Evolutionary conservation across 1,140 invertebrate species (phyloP).

Genomic region (Odontomachus brunneus): DNA sequence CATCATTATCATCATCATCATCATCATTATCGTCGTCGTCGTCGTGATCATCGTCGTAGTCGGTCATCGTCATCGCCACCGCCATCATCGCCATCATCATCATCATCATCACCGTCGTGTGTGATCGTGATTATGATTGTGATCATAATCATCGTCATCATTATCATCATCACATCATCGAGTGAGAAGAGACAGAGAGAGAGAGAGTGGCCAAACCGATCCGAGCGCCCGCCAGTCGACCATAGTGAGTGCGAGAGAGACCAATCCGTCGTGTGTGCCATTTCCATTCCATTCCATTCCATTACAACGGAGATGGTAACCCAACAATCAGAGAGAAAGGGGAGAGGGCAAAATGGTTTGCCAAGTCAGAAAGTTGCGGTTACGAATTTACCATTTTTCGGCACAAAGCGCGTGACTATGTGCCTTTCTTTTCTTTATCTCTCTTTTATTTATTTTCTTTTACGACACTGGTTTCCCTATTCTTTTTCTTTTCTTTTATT

Average conservation of each 20-base stretch:
- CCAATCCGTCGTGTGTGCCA: constrained; percentile 81
- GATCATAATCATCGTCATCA: constrained; percentile 47
- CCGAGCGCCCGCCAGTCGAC: constrained; percentile 76
- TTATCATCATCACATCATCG: constrained; percentile 59
- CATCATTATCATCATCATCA: constrained; percentile 17
- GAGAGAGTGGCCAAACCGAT: constrained; percentile 75
- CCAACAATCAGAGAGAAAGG: constrained; percentile 92
- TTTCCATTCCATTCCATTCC: constrained; percentile 83
- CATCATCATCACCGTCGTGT: constrained; percentile 45
- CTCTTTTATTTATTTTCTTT: constrained; percentile 65
- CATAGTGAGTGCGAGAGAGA: constrained; percentile 68
- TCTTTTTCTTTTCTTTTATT: constrained; percentile 41
- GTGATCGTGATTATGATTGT: too few species aligned
- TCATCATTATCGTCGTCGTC: constrained; percentile 49
- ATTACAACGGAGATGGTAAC: constrained; percentile 87
- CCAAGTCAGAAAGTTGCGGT: constrained; percentile 90
- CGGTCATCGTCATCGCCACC: not conserved
- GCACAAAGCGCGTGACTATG: constrained; percentile 80
- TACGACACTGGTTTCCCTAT: constrained; percentile 33
- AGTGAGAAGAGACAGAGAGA: constrained; percentile 67
- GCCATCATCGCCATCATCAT: constrained; percentile 64
- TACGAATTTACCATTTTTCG: constrained; percentile 83
- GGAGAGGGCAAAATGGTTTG: constrained; percentile 91
- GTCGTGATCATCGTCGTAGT: constrained; percentile 62
- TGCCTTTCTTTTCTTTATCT: constrained; percentile 73